Evolutionary conservation across 2,797 vertebrate species (phyloP), one percentile per base, ranked within the genome.

Genomic region (Phataginus tetradactyla): DNA sequence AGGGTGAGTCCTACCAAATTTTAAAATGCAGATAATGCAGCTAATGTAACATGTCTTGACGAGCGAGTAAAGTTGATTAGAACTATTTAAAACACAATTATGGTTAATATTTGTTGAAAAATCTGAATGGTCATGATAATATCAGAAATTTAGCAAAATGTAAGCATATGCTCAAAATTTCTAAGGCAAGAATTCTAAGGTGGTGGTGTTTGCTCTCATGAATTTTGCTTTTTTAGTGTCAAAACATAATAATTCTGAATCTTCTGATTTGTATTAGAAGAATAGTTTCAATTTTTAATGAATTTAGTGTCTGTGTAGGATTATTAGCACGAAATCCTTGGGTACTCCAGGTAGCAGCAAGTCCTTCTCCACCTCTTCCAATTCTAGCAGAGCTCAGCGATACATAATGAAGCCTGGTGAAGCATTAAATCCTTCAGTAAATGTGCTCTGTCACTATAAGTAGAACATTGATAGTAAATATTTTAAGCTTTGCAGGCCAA

Each of bases 21-120:
- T 87, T 45, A 42, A 92, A 96, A 96, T 89, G 42, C 87, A 45
- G 0, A 0, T 74, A 86, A 4, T 68, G 75, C 95, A 55, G 45
- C 49, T 97, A 78, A 49, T 37, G 81, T 74, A 95, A 66, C 85
- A n/a, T 94, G 92, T 97, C 95, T 98, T 94, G 80, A 98, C 92
- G 92, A 96, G 59, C 83, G 94, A 86, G 77, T 88, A 21, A 95
- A 90, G 84, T 86, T 59, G 37, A n/a, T 96, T 93, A 86, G 45
- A 96, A 96, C 68, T 81, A 87, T 96, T 97, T 97, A 83, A 97
- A 74, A 95, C 20, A 57, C 21, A 85, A 77, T 39, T 7, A 4
- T 15, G 64, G 32, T 64, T 94, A 69, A 14, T 53, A 42, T 64
- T 84, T 87, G 21, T 86, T 83, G 55, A 78, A 69, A 72, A 63